Evolutionary conservation across 2,113 vertebrate genomes (phyloP).

Genomic region (Pelecanus crispus): DNA sequence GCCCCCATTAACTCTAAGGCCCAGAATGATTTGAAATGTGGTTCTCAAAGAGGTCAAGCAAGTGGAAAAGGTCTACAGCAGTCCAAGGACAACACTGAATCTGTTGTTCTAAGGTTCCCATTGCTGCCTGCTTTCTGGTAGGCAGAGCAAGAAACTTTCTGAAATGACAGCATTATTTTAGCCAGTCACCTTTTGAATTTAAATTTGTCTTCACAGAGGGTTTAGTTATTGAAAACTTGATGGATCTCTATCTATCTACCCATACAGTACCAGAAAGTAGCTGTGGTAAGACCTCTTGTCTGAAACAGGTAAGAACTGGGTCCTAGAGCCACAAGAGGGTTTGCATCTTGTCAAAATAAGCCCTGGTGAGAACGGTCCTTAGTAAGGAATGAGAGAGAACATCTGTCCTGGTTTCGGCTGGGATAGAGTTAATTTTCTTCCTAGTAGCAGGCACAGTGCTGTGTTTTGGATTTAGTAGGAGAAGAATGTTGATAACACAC

Average conservation of each 20-base stretch:
- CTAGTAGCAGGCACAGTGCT: too few species aligned
- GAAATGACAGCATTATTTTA: background rate
- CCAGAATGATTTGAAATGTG: background rate
- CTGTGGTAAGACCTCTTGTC: background rate
- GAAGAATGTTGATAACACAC: too few species aligned
- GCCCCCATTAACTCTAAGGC: background rate
- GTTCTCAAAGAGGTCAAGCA: background rate
- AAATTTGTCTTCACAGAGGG: background rate
- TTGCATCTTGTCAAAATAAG: background rate
- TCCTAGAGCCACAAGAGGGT: background rate
- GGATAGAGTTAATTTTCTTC: too few species aligned
- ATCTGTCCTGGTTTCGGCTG: too few species aligned
- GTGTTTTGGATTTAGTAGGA: too few species aligned
- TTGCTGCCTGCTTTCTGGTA: background rate
- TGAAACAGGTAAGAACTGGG: background rate
- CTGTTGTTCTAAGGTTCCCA: background rate
- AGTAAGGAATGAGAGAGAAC: background rate
- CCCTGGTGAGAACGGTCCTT: background rate
- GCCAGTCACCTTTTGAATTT: background rate
- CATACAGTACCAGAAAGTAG: background rate
- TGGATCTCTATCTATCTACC: background rate
- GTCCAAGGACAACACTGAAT: background rate
- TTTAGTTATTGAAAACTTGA: background rate
- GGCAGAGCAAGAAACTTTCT: background rate
- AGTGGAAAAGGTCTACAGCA: background rate